Percentiles rank a stretch among this genome's conserved stretches.
These are phyloP conservation scores for Bombus consobrinus DNA, from an alignment of 1,140 invertebrate genomes.

Conservation along the genomic window DNA sequence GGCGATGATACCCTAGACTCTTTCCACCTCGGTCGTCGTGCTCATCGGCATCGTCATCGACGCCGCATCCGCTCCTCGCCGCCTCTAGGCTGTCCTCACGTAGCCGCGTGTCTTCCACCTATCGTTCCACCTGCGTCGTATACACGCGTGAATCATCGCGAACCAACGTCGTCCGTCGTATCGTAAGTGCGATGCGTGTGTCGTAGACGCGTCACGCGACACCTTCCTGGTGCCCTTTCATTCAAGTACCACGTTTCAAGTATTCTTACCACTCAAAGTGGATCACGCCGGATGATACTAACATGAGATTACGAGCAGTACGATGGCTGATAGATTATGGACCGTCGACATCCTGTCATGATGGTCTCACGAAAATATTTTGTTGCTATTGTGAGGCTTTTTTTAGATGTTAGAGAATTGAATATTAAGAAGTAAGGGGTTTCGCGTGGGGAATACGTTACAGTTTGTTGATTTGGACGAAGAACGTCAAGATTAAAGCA, in stretches of 20 bases:
- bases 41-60: conserved; percentile 44
- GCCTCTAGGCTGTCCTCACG: not conserved
- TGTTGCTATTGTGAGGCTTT: not conserved
- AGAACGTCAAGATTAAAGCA: too few species aligned
- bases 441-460: too few species aligned
- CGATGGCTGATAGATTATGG: too few species aligned
- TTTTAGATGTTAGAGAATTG: too few species aligned
- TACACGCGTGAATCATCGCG: conserved; percentile 56
- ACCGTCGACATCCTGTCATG: not conserved
- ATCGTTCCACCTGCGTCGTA: conserved; percentile 42
- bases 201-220: conserved; percentile 54
- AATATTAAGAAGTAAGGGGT: too few species aligned
- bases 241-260: conserved; percentile 33
- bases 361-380: not conserved
- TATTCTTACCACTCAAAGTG: too few species aligned
- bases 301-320: conserved; percentile 24
- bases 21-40: conserved; percentile 40
- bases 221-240: conserved; percentile 35
- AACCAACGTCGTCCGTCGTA: conserved; percentile 39
- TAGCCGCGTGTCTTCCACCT: conserved; percentile 11
- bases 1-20: conserved; percentile 70
- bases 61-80: not conserved
- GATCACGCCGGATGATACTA: not conserved
- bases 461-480: too few species aligned
- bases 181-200: not conserved